Evolutionary conservation across 2,888 invertebrate genomes (phyloP).

Genomic region (Geotrupes spiniger): DNA sequence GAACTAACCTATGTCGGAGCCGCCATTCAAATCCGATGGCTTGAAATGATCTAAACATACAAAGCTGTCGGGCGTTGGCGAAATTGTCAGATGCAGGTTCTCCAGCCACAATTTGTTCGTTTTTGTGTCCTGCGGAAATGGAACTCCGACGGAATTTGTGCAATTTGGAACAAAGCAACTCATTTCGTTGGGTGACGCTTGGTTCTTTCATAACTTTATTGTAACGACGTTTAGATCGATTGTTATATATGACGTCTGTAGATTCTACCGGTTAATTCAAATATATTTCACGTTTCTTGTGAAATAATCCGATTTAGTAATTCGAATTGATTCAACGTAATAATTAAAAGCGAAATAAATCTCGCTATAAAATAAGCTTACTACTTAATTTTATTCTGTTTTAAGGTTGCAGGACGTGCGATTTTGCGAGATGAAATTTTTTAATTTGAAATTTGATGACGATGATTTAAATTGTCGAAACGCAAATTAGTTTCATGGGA

Average conservation of each 20-base stretch:
- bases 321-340: no score
- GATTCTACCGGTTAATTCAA: conserved; percentile 6
- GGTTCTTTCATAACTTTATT: conserved; percentile 13
- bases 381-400: no score
- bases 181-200: conserved; percentile 19
- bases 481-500: no score
- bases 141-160: conserved; percentile 37
- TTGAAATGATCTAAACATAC: conserved; percentile 42
- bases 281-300: no score
- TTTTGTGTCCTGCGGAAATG: conserved; percentile 37
- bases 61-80: conserved; percentile 31
- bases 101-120: conserved; percentile 37
- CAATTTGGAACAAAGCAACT: conserved; percentile 43
- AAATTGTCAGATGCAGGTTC: conserved; percentile 31
- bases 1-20: conserved; percentile 9
- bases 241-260: conserved; percentile 13
- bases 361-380: no score
- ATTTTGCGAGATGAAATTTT: no score
- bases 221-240: conserved; percentile 17
- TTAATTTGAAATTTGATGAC: no score
- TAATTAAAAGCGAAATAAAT: no score
- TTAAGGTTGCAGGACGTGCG: no score
- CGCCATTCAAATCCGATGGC: conserved; percentile 14
- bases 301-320: no score
- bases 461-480: no score